Base-by-base conservation (phyloP, 2,797 vertebrate species). In the Melanotaenia pygmaea region DNA sequence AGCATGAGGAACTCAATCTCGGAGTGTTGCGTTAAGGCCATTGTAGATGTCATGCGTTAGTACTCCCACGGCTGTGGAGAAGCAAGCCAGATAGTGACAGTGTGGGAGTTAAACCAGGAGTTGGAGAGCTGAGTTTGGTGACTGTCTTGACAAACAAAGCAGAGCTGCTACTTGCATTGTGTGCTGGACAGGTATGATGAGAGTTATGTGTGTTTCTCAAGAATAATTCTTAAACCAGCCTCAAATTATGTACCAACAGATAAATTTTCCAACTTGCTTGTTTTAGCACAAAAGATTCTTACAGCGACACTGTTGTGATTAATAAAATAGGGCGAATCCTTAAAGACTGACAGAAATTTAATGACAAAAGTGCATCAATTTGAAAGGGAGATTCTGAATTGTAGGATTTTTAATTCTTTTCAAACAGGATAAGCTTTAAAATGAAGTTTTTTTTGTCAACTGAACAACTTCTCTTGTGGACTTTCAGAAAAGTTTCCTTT, bases 1-100 rank as follows among this genome's bases (percentile, higher is more conserved):
- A 77, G 82, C 88, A 77, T 84, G 86, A 90, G 91, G 90, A 93
- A 93, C 91, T 94, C 94, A 93, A 94, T 94, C 91, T 86, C 82
- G 59, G 72, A 67, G 81, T 81, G 88, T 85, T 83, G 88, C 89
- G 87, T 87, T 87, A 59, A 70, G 89, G 88, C 91, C 89, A 87
- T 88, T 88, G 90, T 89, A 84, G 73, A 82, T 93, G 92, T 93
- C 89, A 90, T 38, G 60, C 80, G 81, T 84, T 89, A 88, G 88
- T 86, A 87, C 88, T 90, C 86, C 85, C 85, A 86, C 89, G 72
- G 76, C 38, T 53, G 79, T 74, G 77, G 76, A 70, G 77, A 67
- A 85, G 84, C 77, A 37, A 88, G 89, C 81, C 76, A 59, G 81
- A 81, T 70, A 75, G 86, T 90, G 92, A 92, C 92, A 92, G 87